Evolutionary conservation across 1,140 invertebrate species (phyloP), one percentile per base, ranked within the genome.

Genomic region (Drosophila subobscura): DNA sequence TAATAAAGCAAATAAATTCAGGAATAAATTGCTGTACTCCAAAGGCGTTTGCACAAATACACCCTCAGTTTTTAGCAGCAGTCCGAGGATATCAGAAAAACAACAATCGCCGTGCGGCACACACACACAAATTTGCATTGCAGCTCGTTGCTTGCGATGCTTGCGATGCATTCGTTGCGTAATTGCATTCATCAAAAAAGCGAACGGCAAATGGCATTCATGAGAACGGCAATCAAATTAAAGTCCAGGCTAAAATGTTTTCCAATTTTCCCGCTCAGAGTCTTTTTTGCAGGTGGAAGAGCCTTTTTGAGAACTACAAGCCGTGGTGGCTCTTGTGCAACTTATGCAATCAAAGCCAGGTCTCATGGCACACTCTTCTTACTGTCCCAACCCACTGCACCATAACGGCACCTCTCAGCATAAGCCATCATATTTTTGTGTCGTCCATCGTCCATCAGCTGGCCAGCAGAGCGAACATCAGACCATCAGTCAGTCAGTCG

Each of bases 131-230:
- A 75, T 75, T 75, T 75, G n/a, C 52, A 61, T 72, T 58, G 65
- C 29, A 63, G 55, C 41, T 4, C 37, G 33, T 37, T 37, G 29
- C 2, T 3, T 29, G 2, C 8, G 33, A 12, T 37, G 33, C 10
- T 12, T 37, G 8, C 7, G 8, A 27, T 27, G 25, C 25, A 27
- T 33, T 37, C 73, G 58, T 83, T 83, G 66, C 63, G 84, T 88
- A 86, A 88, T 86, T 86, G 83, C 81, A 88, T 88, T 86, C 54
- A 73, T 76, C 45, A 78, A 72, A 66, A 80, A 81, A 63, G 55
- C 45, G 4, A 49, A 59, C 55, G 46, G 23, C 50, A 22, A 67
- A 47, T 56, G 66, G 63, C 50, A n/a, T 53, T 68, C 65, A 68
- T 68, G 63, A 68, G 65, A 20, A 33, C 33, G 23, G 64, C 66